Base-by-base conservation (phyloP, 2,888 invertebrate genomes). In the Volucella inflata region DNA sequence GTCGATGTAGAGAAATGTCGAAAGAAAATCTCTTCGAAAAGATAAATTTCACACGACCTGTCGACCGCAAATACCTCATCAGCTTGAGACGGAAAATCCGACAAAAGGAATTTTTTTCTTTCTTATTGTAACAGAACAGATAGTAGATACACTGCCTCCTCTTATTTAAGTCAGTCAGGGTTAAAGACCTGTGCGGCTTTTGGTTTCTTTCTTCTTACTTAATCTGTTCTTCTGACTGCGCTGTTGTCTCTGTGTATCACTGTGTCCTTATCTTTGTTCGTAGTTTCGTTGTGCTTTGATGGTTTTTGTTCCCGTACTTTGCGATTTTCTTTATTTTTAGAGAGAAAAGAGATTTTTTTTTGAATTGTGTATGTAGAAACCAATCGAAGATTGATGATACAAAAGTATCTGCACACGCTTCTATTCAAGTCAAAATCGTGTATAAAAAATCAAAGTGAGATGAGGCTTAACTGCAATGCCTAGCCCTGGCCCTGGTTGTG, bases 31-130 rank as follows among this genome's bases (percentile, higher is more conserved):
- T 53, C 59, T 21, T 44, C 36, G 57, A 59, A 42, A 57, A 64
- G 83, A 70, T 70, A 70, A 70, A 75, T 85, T 85, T 85, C 85
- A 80, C 85, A 85, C 80, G 80, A 85, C 80, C 85, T 85, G 80
- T 80, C 80, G 85, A 85, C 85, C 80, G 68, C 85, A 85, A 85
- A 85, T 77, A 81, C 80, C 76, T 80, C 76, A 68, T 77, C 85
- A 80, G 59, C 67, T 50, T 40, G 55, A 53, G 57, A 50, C 36
- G 42, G 70, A 62, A 62, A 77, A 55, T 80, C 75, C 70, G 42
- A 59, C 60, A 67, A 14, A 62, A 57, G 38, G 59, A 11, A 65
- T 75, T 44, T 64, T 44, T 57, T 46, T 46, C 9, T 46, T 30
- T 16, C 30, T 40, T n/a, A 12, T 40, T 12, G 30, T 9, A 8